Conservation (phyloP, 2,888 invertebrate species). For the Tromatobia lineatoria region DNA sequence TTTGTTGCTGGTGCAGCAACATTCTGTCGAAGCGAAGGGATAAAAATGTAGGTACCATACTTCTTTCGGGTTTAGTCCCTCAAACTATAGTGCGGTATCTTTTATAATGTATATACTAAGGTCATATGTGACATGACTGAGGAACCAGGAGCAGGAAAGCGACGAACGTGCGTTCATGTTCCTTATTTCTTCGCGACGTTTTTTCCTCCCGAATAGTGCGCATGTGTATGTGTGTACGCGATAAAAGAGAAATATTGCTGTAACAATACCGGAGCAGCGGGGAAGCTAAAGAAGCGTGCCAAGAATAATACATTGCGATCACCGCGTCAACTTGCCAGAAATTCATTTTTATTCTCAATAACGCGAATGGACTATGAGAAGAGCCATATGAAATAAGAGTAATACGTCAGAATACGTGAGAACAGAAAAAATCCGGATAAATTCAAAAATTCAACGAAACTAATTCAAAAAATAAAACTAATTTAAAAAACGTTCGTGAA, state of each 20-base stretch:
- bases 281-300: conserved; percentile 7
- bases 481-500: too few species aligned
- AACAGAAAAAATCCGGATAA: too few species aligned
- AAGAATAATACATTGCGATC: conserved; percentile 4
- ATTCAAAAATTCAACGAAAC: too few species aligned
- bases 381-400: not conserved
- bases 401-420: not conserved
- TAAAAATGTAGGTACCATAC: not conserved
- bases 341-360: conserved; percentile 32
- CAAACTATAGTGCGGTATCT: not conserved
- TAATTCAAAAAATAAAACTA: too few species aligned
- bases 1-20: not conserved
- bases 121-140: conserved; percentile 9
- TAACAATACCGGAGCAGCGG: not conserved
- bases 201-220: conserved; percentile 1
- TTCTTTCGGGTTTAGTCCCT: not conserved
- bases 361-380: not conserved
- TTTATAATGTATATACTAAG: not conserved
- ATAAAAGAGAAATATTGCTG: conserved; percentile 18
- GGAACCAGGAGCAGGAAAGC: not conserved
- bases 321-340: conserved; percentile 1
- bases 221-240: not conserved
- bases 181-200: conserved; percentile 9
- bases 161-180: conserved; percentile 19
- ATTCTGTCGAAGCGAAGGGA: not conserved